phyloP scores from a whole-genome alignment of 2,888 invertebrate species.

The Resseliella maxima region DNA sequence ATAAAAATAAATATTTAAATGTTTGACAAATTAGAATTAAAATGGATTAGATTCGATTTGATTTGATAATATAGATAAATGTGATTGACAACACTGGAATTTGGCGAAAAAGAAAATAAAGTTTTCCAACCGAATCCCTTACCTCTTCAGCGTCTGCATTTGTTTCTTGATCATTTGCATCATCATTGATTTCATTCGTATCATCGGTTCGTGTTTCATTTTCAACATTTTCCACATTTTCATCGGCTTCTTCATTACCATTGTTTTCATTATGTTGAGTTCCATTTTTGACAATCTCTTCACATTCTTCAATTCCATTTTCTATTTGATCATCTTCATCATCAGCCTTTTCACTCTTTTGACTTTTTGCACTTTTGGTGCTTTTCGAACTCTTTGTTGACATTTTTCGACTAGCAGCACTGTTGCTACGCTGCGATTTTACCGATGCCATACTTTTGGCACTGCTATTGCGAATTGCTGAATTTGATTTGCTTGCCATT shows the following conservation, averaged over 20 bases:
- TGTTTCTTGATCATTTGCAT: slow-evolving; percentile 57
- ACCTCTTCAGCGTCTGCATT: slow-evolving; percentile 59
- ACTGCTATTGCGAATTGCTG: neutral
- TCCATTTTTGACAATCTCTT: slow-evolving; percentile 57
- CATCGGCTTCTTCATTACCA: slow-evolving; percentile 59
- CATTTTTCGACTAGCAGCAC: neutral
- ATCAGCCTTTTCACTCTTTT: slow-evolving; percentile 46
- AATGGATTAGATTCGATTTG: neutral
- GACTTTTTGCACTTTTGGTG: slow-evolving; percentile 4
- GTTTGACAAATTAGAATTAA: neutral
- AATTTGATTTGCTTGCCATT: neutral
- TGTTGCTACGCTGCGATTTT: neutral
- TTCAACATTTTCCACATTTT: slow-evolving; percentile 57
- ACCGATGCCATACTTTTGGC: neutral
- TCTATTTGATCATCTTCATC: slow-evolving; percentile 58
- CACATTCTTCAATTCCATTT: slow-evolving; percentile 57
- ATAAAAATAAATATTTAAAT: neutral
- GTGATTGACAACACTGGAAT: neutral
- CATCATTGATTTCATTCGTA: slow-evolving; percentile 60
- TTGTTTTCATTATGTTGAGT: slow-evolving; percentile 60
- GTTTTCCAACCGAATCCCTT: slow-evolving; percentile 45
- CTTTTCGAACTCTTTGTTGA: neutral
- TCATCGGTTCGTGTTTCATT: slow-evolving; percentile 59
- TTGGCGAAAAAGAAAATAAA: no score
- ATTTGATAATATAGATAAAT: neutral